Evolutionary conservation across 2,113 vertebrate species (phyloP), one percentile per base, ranked within the genome.

Genomic region (Xiphophorus maculatus): DNA sequence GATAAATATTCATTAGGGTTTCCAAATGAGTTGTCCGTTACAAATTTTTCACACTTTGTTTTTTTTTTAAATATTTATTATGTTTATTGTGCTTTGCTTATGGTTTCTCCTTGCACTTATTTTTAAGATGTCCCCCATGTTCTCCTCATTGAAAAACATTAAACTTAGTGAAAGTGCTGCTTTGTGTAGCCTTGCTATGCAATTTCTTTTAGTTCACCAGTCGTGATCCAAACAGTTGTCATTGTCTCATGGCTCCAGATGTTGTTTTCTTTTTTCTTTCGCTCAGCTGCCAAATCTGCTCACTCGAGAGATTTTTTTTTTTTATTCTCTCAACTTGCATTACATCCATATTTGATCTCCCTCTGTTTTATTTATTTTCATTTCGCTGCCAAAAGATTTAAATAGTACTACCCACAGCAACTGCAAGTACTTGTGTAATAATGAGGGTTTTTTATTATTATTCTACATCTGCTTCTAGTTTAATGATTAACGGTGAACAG

Each of bases 261-360:
- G 17, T 14, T 37, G 63, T 74, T 76, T 75, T 81, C 33, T 10
- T 14, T 37, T 60, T 73, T 48, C n/a, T 73, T 66, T 12, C 30
- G 62, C 63, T 69, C n/a, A 70, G 32, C 35, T 66, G 42, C 71
- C 27, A 63, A 1, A 25, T 74, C 35, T 63, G 66, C n/a, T 69
- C 48, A 37, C 33, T 66, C 35, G 13, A 66, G 17, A 28, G 33
- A 33, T 1, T 22, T 66, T 67, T 5, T 54, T 79, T 71, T 25
- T 0, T n/a, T 0, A 19, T 71, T 79, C 69, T 64, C 13, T 72
- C 25, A 67, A 29, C 72, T 27, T 69, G 25, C 33, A 35, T 63
- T 58, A 44, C 44, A 77, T 44, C 78, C 62, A 68, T 13, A 63
- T 27, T 63, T 14, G 35, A 69, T 78, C 40, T 71, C 69, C 0